These are phyloP conservation scores for Pelosia muscerda DNA, from an alignment of 2,888 invertebrate genomes.

Conservation along the genomic window DNA sequence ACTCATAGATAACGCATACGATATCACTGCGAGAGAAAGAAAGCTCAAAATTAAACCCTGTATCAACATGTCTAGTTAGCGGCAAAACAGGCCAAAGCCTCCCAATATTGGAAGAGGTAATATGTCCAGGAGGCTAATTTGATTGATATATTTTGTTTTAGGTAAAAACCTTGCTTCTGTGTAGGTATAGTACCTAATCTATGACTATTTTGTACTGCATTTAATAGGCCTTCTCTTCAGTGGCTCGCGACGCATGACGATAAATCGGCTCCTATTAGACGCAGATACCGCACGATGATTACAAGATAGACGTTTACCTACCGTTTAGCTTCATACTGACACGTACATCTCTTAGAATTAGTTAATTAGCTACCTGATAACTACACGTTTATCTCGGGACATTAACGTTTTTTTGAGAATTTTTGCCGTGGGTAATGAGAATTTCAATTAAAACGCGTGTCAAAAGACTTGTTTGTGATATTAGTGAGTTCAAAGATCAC, in stretches of 20 bases:
- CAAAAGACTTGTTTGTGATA: neutral
- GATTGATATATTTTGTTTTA: neutral
- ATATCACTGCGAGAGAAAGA: no score
- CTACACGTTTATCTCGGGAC: constrained; percentile 24
- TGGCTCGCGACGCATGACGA: constrained; percentile 28
- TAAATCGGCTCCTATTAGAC: constrained; percentile 41
- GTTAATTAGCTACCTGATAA: constrained; percentile 35
- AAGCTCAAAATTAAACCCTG: no score
- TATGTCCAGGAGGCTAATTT: neutral
- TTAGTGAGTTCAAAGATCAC: neutral
- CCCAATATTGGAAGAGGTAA: neutral
- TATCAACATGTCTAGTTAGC: no score
- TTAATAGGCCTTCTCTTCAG: constrained; percentile 26
- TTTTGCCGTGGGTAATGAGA: constrained; percentile 12
- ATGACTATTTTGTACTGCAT: constrained; percentile 35
- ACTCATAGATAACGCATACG: no score
- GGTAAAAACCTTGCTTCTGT: neutral
- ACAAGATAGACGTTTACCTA: constrained; percentile 22
- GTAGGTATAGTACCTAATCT: constrained; percentile 33
- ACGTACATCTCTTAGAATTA: constrained; percentile 27
- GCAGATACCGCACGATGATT: constrained; percentile 25
- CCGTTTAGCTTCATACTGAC: constrained; percentile 21
- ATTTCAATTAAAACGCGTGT: constrained; percentile 36
- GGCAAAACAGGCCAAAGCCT: no score
- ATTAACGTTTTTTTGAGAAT: constrained; percentile 4